phyloP scores from a whole-genome alignment of 53 echinoderm and acorn worm genomes.

The Temnopleurus reevesii region DNA sequence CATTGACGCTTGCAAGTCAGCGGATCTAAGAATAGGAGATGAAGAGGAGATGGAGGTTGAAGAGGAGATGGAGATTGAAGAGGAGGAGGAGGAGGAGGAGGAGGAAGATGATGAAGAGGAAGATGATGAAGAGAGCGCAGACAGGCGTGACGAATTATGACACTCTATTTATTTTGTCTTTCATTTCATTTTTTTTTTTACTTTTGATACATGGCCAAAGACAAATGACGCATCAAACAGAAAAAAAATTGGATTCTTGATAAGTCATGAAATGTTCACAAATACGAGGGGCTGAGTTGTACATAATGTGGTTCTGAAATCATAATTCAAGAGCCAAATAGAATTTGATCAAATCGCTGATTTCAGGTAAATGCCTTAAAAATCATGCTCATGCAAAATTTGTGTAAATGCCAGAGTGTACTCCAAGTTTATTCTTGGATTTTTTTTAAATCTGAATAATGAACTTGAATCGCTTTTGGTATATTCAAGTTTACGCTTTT shows the following conservation, averaged over 20 bases:
- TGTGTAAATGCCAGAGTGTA: too few relatives aligned
- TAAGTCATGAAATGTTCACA: slow-evolving; percentile 16
- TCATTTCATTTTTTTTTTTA: neutral
- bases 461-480: too few relatives aligned
- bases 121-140: neutral
- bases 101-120: neutral
- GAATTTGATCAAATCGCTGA: too few relatives aligned
- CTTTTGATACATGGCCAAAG: neutral
- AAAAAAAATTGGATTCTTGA: neutral
- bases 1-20: neutral
- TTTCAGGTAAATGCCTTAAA: too few relatives aligned
- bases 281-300: too few relatives aligned
- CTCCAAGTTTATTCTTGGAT: too few relatives aligned
- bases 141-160: slow-evolving; percentile 40
- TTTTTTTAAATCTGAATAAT: too few relatives aligned
- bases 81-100: neutral
- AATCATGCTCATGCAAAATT: too few relatives aligned
- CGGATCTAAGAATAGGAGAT: neutral
- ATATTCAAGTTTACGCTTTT: too few relatives aligned
- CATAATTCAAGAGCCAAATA: too few relatives aligned
- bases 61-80: neutral
- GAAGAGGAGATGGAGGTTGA: neutral
- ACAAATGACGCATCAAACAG: neutral
- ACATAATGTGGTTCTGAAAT: too few relatives aligned
- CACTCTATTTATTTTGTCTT: neutral